A percentile compares a stretch with the other conserved stretches of the same genome.
Evolutionary conservation across 2,113 vertebrate species (phyloP).

Genomic region (Merops nubicus): DNA sequence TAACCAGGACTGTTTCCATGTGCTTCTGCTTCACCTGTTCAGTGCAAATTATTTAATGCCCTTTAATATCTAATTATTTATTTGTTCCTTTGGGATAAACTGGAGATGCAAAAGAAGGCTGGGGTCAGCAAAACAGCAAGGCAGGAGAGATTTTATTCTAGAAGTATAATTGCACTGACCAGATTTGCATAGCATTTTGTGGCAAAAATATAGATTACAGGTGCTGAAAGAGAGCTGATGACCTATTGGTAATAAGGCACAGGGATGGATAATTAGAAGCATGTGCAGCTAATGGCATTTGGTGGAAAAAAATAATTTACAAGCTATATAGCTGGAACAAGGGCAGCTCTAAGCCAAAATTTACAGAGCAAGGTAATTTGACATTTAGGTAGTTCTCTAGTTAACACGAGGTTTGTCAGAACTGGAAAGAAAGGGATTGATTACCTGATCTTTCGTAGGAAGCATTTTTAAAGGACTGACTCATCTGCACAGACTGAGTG

Average conservation of each 20-base stretch:
- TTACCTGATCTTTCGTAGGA: not conserved
- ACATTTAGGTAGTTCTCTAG: not conserved
- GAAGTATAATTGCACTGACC: slow-evolving; percentile 61
- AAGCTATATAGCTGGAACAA: not conserved
- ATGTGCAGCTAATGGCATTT: not conserved
- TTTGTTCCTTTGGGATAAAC: slow-evolving; percentile 41
- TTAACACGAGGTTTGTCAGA: not conserved
- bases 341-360: not conserved
- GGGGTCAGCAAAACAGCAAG: slow-evolving; percentile 33
- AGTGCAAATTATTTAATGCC: slow-evolving; percentile 4
- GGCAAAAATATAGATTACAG: slow-evolving; percentile 28
- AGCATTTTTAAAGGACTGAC: not conserved
- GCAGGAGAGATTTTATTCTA: slow-evolving; percentile 22
- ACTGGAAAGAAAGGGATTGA: not conserved
- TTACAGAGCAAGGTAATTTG: not conserved
- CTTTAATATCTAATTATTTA: slow-evolving; percentile 62
- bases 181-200: slow-evolving; percentile 62
- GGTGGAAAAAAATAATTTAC: slow-evolving; percentile 9
- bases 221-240: slow-evolving; percentile 29
- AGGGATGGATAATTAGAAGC: slow-evolving; percentile 31
- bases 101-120: not conserved
- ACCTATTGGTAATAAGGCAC: not conserved
- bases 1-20: not conserved
- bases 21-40: not conserved
- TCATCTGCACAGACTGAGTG: not conserved